Evolutionary conservation across 2,888 invertebrate species (phyloP).

Genomic region (Apotomis capreana): DNA sequence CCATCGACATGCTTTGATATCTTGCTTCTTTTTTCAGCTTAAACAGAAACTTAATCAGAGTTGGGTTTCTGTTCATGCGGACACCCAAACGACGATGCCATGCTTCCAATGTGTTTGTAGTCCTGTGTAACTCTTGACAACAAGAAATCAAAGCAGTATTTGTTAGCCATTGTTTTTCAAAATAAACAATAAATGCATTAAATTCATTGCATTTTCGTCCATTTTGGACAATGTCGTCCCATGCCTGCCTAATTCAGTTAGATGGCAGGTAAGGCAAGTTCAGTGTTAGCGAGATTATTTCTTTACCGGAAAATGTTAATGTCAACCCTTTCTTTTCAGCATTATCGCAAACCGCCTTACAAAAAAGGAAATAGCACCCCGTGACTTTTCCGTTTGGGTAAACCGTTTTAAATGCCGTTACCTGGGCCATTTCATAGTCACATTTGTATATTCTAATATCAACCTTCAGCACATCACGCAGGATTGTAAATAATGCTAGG

Average conservation of each 20-base stretch:
- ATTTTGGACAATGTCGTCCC: neutral
- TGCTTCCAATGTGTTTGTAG: neutral
- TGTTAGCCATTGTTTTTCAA: conserved; percentile 4
- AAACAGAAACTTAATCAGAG: neutral
- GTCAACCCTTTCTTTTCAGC: conserved; percentile 4
- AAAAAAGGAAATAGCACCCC: conserved; percentile 2
- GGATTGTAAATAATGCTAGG: neutral
- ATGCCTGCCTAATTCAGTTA: neutral
- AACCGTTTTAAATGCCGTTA: conserved; percentile 4
- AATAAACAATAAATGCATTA: conserved; percentile 1
- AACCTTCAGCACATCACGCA: conserved; percentile 4
- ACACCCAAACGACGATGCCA: neutral
- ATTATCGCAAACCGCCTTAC: conserved; percentile 3
- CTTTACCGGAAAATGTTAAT: neutral
- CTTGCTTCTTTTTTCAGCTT: neutral
- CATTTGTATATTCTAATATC: conserved; percentile 6
- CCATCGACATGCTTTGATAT: conserved; percentile 1
- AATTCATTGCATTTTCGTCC: neutral
- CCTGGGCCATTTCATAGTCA: conserved; percentile 3
- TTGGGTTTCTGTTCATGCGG: neutral
- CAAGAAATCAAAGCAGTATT: conserved; percentile 6
- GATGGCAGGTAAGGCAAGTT: conserved; percentile 8
- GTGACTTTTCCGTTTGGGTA: neutral
- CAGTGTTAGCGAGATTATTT: conserved; percentile 2
- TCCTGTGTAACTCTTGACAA: neutral